Evolutionary conservation across 2,888 invertebrate genomes (phyloP).

Genomic region (Tryphoninae sp.): DNA sequence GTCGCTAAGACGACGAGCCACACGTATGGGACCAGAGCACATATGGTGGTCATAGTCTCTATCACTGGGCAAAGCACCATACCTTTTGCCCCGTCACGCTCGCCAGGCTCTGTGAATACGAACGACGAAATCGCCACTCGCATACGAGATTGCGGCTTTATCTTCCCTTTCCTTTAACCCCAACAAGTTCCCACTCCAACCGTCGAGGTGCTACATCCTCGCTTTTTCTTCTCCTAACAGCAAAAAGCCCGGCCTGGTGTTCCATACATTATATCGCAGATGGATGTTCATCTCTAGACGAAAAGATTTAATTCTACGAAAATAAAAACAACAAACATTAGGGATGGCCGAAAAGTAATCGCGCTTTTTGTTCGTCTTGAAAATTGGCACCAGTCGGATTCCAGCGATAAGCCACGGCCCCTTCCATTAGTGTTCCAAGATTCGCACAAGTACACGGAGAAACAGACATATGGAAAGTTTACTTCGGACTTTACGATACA

Average conservation of each 20-base stretch:
- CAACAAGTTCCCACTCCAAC: neutral
- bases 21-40: constrained; percentile 49
- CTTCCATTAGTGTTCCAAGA: neutral
- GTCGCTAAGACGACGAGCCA: neutral
- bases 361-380: neutral
- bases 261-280: neutral
- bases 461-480: constrained; percentile 42
- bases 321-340: constrained; percentile 7
- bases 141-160: constrained; percentile 61
- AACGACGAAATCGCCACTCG: constrained; percentile 57
- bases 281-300: constrained; percentile 22
- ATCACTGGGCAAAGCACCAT: constrained; percentile 4
- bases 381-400: constrained; percentile 16
- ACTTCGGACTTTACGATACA: constrained; percentile 46
- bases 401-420: constrained; percentile 6
- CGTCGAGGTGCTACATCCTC: neutral
- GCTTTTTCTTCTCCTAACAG: constrained; percentile 13
- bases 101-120: constrained; percentile 54
- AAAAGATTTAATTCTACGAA: constrained; percentile 30
- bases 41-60: constrained; percentile 20
- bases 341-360: neutral
- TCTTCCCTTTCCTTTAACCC: constrained; percentile 20
- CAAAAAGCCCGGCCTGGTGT: constrained; percentile 10
- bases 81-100: constrained; percentile 14
- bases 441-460: constrained; percentile 6